Conservation (phyloP, 2,797 vertebrate genomes). For the Poecilia wingei region DNA sequence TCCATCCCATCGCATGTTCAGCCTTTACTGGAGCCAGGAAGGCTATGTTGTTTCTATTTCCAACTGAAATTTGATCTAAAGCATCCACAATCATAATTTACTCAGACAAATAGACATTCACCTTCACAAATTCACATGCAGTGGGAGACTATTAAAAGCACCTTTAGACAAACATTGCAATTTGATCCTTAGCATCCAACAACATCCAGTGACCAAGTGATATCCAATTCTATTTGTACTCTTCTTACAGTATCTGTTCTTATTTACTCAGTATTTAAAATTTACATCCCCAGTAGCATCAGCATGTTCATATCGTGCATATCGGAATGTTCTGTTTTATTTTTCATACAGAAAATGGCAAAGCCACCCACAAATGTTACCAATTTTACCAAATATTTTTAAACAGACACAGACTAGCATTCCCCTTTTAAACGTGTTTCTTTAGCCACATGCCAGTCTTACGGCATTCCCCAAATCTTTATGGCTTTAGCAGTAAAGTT, state of each 20-base stretch:
- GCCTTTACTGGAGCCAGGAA: not conserved
- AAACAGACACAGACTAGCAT: not conserved
- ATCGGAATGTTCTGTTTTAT: not conserved
- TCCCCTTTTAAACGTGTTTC: constrained; percentile 17
- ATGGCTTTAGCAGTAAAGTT: constrained; percentile 36
- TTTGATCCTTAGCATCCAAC: not conserved
- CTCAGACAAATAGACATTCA: constrained; percentile 17
- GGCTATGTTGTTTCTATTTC: constrained; percentile 37
- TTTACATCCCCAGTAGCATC: not conserved
- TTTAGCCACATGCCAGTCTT: constrained; percentile 17
- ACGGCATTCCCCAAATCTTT: constrained; percentile 20
- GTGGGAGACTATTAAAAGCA: not conserved
- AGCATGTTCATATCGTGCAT: not conserved
- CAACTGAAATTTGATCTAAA: constrained; percentile 44
- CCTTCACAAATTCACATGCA: not conserved
- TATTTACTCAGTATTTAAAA: not conserved
- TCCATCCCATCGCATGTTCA: constrained; percentile 11
- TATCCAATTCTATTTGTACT: not conserved
- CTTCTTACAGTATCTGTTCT: not conserved
- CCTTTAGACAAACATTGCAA: not conserved
- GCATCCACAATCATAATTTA: constrained; percentile 19
- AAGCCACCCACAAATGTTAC: not conserved
- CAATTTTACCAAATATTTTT: not conserved
- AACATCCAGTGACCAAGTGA: not conserved
- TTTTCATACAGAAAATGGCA: not conserved